Evolutionary conservation across 2,888 invertebrate genomes (phyloP).

Genomic region (Lithodes maja): DNA sequence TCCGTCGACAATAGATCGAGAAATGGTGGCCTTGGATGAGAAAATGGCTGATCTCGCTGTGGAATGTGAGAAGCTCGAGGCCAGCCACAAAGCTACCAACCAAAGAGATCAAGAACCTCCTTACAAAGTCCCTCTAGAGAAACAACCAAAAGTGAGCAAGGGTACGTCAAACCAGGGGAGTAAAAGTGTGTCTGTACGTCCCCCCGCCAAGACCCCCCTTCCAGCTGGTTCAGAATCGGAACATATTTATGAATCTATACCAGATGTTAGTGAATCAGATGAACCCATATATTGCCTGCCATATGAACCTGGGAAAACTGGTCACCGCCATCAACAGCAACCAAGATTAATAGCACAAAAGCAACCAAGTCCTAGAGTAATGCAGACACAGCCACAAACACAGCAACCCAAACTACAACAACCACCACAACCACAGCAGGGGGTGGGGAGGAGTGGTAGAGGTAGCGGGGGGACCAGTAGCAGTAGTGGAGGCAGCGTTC

Average conservation of each 20-base stretch:
- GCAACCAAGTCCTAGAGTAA: constrained; percentile 17
- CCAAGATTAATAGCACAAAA: constrained; percentile 23
- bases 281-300: constrained; percentile 82
- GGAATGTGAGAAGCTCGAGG: constrained; percentile 62
- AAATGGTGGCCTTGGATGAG: constrained; percentile 54
- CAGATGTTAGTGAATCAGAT: constrained; percentile 76
- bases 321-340: constrained; percentile 27
- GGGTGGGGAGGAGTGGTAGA: constrained; percentile 30
- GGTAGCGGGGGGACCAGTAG: constrained; percentile 56
- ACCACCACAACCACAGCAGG: constrained; percentile 33
- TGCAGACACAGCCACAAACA: constrained; percentile 24
- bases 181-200: constrained; percentile 73
- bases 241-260: constrained; percentile 82
- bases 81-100: constrained; percentile 25
- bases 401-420: constrained; percentile 47
- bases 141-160: constrained; percentile 21
- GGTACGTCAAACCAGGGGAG: constrained; percentile 5
- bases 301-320: constrained; percentile 75
- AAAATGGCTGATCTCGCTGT: constrained; percentile 63
- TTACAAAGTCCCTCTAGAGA: constrained; percentile 37
- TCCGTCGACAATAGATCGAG: constrained; percentile 56
- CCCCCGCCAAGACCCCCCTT: constrained; percentile 72
- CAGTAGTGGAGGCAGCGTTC: constrained; percentile 49
- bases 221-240: constrained; percentile 76
- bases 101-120: constrained; percentile 16